Evolutionary conservation across 35 echinoderm and acorn worm species (phyloP), one percentile per base, ranked within the genome.

Genomic region (Eucidaris tribuloides): DNA sequence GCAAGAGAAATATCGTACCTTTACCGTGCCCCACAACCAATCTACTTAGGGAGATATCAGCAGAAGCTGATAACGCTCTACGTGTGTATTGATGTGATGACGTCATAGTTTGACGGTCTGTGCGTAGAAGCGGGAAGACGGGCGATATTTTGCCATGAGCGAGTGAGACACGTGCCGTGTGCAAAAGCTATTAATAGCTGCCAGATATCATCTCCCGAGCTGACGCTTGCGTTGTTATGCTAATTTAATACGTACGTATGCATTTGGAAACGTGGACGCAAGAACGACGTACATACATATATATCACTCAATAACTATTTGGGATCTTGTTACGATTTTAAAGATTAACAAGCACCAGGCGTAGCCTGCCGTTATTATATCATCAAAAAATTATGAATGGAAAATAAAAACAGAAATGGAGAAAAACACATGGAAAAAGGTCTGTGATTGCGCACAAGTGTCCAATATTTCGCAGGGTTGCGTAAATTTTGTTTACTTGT

Each of bases 371-470:
- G n/a, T n/a, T n/a, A n/a, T n/a, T n/a, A n/a, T n/a, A n/a, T n/a
- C n/a, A n/a, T n/a, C n/a, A n/a, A 52, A 52, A 9, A 52, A 52
- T 9, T 52, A n/a, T n/a, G 9, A 11, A n/a, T 11, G 48, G 9
- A 52, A n/a, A 52, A 52, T 52, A n/a, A 52, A 52, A 9, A 11
- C 9, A 52, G 48, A 52, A 52, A 52, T 11, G 9, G n/a, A 11
- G 9, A 11, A n/a, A 52, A 52, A 52, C 9, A n/a, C 9, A 52
- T 52, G 9, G n/a, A 52, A 52, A 74, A 38, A 74, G 68, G 68
- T 74, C 68, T 22, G 13, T 74, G 68, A 74, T 74, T 74, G 68
- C 68, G 68, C 68, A 74, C 38, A 74, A 74, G n/a, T n/a, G n/a
- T 40, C 33, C 68, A 74, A 19, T 64, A 64, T 64, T 34, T n/a